Evolutionary conservation across 2,888 invertebrate species (phyloP), one percentile per base, ranked within the genome.

Genomic region (Pherbina coryleti): DNA sequence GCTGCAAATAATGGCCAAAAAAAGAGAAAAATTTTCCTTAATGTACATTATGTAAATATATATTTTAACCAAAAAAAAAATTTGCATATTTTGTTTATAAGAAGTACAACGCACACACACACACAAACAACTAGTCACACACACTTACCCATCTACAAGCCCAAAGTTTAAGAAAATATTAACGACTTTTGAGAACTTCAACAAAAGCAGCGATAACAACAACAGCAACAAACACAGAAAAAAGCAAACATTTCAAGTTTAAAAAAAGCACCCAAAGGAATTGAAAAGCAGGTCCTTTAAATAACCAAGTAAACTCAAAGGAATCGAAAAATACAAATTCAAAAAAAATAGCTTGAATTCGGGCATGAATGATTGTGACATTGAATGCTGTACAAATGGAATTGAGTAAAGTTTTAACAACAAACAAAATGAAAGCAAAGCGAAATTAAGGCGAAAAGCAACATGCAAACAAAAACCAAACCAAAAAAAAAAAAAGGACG

Each of bases 271-370:
- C 70, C 62, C 76, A 76, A 60, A 60, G 70, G 69, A 57, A 57
- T 44, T 51, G 55, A 53, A 66, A 19, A 62, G 70, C 69, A 76
- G 75, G 82, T 84, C 82, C 84, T 78, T 74, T 37, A 76, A 62
- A 67, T 19, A 55, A 75, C 9, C 55, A 69, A 28, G 37, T 8
- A 14, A 60, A 72, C 25, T 7, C 34, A 57, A 57, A 44, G 31
- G 37, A 31, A 14, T 51, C 67, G n/a, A 78, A 79, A 78, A 79
- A 74, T 9, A 44, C 9, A 62, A 49, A 19, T 14, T 5, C 22
- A 57, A 72, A 57, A 70, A 70, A 28, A 57, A 55, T 28, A 37
- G n/a, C 34, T 44, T 73, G 75, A 72, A 64, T 78, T 73, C 70
- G 49, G 49, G 76, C 62, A 64, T 64, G 72, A 77, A 55, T 75